phyloP scores from a whole-genome alignment of 2,113 vertebrate genomes.

The Pyrgilauda ruficollis region DNA sequence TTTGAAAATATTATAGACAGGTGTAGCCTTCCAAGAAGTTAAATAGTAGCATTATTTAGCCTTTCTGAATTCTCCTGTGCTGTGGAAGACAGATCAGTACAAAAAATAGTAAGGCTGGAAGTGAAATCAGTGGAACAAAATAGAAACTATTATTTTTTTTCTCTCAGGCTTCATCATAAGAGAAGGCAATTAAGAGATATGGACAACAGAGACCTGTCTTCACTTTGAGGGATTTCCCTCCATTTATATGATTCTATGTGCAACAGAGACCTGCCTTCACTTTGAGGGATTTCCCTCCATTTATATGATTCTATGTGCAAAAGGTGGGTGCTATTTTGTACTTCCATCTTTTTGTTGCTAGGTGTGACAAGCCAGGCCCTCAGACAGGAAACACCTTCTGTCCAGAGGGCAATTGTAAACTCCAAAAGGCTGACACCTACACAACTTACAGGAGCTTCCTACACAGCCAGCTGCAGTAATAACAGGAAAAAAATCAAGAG shows the following conservation, averaged over 20 bases:
- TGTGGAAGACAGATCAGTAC: neutral
- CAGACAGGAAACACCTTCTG: neutral
- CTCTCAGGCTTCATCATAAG: neutral
- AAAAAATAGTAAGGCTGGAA: neutral
- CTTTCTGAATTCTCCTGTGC: neutral
- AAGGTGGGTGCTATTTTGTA: neutral
- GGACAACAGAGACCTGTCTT: neutral
- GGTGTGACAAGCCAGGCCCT: neutral
- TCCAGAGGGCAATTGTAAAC: neutral
- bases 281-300: neutral
- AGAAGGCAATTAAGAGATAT: neutral
- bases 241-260: neutral
- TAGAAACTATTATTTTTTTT: neutral
- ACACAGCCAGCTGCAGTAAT: neutral
- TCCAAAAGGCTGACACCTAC: neutral
- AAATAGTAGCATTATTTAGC: neutral
- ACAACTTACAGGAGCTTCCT: neutral
- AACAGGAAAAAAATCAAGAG: conserved; percentile 42
- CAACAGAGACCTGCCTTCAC: neutral
- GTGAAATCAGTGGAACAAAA: neutral
- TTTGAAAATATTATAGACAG: neutral
- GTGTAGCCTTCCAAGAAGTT: neutral
- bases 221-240: neutral
- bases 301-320: neutral
- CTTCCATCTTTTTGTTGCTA: neutral